A percentile compares a stretch with the other conserved stretches of the same genome.
These are phyloP conservation scores for Clepsis dumicolana DNA, from an alignment of 2,888 invertebrate species.

Conservation along the genomic window DNA sequence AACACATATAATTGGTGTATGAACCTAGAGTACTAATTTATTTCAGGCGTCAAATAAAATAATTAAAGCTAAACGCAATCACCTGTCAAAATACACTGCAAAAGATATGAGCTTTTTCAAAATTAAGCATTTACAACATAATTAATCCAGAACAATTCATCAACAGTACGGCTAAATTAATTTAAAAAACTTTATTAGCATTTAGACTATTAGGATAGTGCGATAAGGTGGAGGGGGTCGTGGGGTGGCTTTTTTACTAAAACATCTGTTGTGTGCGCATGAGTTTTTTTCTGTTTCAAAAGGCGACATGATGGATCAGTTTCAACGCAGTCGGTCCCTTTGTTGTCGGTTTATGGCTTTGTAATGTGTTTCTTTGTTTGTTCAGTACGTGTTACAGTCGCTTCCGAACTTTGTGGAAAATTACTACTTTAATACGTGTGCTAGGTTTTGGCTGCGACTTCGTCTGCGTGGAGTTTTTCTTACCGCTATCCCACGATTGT, in stretches of 20 bases:
- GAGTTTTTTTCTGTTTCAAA: constrained; percentile 84
- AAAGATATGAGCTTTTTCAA: constrained; percentile 16
- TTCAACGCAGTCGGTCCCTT: constrained; percentile 85
- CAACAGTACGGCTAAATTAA: constrained; percentile 31
- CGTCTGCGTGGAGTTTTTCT: too few relatives aligned
- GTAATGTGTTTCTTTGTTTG: constrained; percentile 86
- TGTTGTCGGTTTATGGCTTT: constrained; percentile 83
- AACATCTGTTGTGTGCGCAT: constrained; percentile 84
- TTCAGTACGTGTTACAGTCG: constrained; percentile 78
- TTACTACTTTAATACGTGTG: constrained; percentile 47
- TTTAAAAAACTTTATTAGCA: constrained; percentile 73
- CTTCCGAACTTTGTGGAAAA: constrained; percentile 68
- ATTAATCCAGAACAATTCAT: constrained; percentile 38
- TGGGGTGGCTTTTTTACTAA: constrained; percentile 79
- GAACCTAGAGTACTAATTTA: not conserved
- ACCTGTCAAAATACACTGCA: constrained; percentile 35
- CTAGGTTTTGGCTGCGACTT: not conserved
- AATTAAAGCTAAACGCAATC: constrained; percentile 5
- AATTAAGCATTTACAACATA: constrained; percentile 29
- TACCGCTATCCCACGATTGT: too few relatives aligned
- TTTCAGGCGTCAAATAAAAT: not conserved
- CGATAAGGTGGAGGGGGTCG: constrained; percentile 68
- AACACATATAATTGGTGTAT: constrained; percentile 20
- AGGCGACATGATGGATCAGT: constrained; percentile 86
- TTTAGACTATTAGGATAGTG: constrained; percentile 77